Evolutionary conservation across 2,888 invertebrate genomes (phyloP).

Genomic region (Palloptera scutellata): DNA sequence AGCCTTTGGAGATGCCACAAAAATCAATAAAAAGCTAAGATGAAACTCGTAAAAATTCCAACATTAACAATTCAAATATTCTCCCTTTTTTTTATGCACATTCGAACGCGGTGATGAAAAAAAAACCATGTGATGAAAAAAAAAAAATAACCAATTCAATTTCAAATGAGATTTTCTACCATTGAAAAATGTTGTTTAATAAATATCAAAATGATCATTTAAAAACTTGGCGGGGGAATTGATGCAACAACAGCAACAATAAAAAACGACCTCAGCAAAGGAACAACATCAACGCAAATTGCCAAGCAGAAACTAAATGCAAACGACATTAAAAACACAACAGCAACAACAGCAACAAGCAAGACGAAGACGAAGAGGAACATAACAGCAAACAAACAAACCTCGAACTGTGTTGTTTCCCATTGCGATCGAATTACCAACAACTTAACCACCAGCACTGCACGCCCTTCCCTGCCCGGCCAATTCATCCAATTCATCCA

Average conservation of each 20-base stretch:
- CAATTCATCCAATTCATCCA: not conserved
- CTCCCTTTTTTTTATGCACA: too few species aligned
- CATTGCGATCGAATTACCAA: constrained; percentile 12
- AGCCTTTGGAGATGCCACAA: too few species aligned
- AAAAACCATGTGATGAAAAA: too few species aligned
- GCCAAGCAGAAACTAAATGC: not conserved
- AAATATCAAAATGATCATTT: constrained; percentile 25
- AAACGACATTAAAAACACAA: constrained; percentile 1
- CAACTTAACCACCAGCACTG: not conserved
- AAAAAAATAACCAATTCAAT: constrained; percentile 24
- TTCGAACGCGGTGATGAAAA: too few species aligned
- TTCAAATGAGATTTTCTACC: constrained; percentile 23
- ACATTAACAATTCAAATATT: too few species aligned
- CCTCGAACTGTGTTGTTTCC: constrained; percentile 13
- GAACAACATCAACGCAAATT: not conserved
- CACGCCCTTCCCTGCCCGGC: not conserved
- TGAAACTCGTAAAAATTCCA: too few species aligned
- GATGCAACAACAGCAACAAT: constrained; percentile 28
- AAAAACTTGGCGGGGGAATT: constrained; percentile 14
- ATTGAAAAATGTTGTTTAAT: constrained; percentile 27
- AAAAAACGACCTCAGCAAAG: too few species aligned
- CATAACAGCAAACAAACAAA: not conserved
- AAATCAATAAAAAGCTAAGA: too few species aligned
- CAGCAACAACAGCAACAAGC: constrained; percentile 6
- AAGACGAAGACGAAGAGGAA: too few species aligned